Base-by-base conservation (phyloP, 1,140 invertebrate species). In the Thaumetopoea pityocampa region DNA sequence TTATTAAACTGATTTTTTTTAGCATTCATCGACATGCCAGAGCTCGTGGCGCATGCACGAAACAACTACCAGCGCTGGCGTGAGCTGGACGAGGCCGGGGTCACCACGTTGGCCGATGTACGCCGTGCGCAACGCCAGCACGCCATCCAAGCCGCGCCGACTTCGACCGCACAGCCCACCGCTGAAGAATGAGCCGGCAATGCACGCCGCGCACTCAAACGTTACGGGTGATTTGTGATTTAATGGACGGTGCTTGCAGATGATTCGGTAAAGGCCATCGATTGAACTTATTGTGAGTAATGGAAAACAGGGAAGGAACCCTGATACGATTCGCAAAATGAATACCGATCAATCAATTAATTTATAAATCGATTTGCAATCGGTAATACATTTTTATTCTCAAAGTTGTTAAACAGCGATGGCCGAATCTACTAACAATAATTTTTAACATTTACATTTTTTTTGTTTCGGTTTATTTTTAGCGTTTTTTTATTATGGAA, bases 1-100 rank as follows among this genome's bases (percentile, higher is more conserved):
- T 12, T 8, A 5, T 9, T 28, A 15, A 12, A 19, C 11, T 20
- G 11, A 51, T 43, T 46, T 54, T 59, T 87, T 88, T 17, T 77
- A 98, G 96, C 92, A 33, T 96, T 97, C 76, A 93, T 96, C 63
- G 94, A 97, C 77, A 92, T 97, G 87, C 95, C 95, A 0, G 94
- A 97, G 85, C 86, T 97, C 49, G 90, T 97, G 30, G 88, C 88
- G 1, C 90, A 96, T 69, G 91, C 97, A 77, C 89, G 93, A 55
- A 85, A 85, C 51, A 98, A 98, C 82, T 97, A 98, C 74, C 87
- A 92, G 29, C 95, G 93, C 69, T 98, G 96, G 96, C 95, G 95
- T 65, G 92, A 95, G 51, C 89, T 88, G 43, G 88, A 93, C 70
- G 91, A 92, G 51, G 89, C 91, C 52, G 91, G 91, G 23, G 89